A percentile compares a stretch with the other conserved stretches of the same genome.
These are phyloP conservation scores for Pluvialis apricaria DNA, from an alignment of 2,113 vertebrate species.

Conservation along the genomic window DNA sequence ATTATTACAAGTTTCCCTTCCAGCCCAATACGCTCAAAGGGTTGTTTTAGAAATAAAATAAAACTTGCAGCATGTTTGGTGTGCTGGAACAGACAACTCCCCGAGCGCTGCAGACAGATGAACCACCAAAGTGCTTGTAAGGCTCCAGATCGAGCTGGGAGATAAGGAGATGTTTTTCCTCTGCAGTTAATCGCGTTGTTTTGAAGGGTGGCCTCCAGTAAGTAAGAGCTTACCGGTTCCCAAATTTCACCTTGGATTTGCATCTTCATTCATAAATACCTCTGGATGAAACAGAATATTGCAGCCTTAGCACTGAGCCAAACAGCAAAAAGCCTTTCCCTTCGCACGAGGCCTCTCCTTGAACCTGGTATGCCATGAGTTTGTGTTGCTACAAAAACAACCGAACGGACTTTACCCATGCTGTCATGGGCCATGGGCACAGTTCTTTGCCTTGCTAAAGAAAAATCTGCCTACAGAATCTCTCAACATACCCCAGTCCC, in stretches of 20 bases:
- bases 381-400: background rate
- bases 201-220: background rate
- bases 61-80: background rate
- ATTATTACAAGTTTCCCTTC: background rate
- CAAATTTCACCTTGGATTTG: background rate
- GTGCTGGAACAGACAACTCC: background rate
- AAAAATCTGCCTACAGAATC: background rate
- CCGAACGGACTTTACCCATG: background rate
- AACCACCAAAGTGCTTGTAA: background rate
- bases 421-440: background rate
- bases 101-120: background rate
- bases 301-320: background rate
- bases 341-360: background rate
- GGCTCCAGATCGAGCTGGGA: background rate
- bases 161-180: background rate
- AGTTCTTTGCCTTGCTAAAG: background rate
- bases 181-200: background rate
- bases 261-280: background rate
- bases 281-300: background rate
- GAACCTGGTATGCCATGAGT: background rate
- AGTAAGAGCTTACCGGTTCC: background rate
- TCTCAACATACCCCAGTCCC: background rate
- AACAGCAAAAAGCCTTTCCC: background rate
- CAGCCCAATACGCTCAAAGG: background rate
- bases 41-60: conserved; percentile 16